Evolutionary conservation across 2,113 vertebrate genomes (phyloP), one percentile per base, ranked within the genome.

Genomic region (Zingel zingel): DNA sequence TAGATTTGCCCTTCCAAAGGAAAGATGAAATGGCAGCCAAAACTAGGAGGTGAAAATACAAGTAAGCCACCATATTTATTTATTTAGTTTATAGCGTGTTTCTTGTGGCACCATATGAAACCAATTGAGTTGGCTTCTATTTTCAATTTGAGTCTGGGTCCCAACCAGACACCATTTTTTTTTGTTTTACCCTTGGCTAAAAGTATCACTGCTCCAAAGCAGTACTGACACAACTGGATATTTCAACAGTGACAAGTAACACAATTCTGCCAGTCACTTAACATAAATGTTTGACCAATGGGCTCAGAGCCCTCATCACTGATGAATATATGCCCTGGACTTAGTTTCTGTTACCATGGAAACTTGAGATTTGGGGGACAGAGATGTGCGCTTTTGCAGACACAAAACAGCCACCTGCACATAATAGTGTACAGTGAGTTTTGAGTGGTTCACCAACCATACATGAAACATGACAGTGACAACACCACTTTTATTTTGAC

Each of bases 291-390:
- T 79, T 91, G 88, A 90, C 93, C 91, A 90, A 78, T 89, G 83
- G 86, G 74, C 74, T 71, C 43, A 75, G 45, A 86, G 84, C 30
- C 74, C 73, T 82, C 84, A 73, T 86, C 86, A 80, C 74, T 77
- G 85, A 91, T 90, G 82, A 86, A 91, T 84, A 63, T 90, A 82
- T 85, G 83, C 53, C 86, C 82, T 79, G 80, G 83, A 88, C 87
- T 43, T 58, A 89, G 88, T 90, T 88, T 87, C 89, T 86, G 93
- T 94, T 94, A 90, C 93, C 91, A 94, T 93, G 91, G 93, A 86
- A 91, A 94, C 90, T 66, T 89, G 84, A 86, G 81, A 92, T 93
- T 91, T 91, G 79, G 81, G 77, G 79, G 65, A 77, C 51, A 67
- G 80, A 80, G 74, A 86, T 79, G 74, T 77, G 62, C 8, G 54